Base-by-base conservation (phyloP, 2,113 vertebrate genomes). In the Cephalopholis sonnerati region DNA sequence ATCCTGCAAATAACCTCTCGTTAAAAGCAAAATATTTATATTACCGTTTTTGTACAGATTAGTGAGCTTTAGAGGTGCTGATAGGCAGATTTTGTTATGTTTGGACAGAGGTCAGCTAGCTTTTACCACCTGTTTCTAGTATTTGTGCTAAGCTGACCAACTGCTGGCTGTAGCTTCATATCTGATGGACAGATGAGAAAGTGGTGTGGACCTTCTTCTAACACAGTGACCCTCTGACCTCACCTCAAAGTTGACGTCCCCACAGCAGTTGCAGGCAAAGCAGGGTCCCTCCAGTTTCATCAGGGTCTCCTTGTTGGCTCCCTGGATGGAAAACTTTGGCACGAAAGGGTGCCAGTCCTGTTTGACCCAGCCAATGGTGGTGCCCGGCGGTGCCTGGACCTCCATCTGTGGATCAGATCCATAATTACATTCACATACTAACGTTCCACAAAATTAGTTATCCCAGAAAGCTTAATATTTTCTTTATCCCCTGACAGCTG, bases 191-290 rank as follows among this genome's bases (percentile, higher is more conserved):
- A 22, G 22, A 51, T 44, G 53, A 15, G 29, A 41, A 13, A 32
- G 27, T 55, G 0, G 0, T 5, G 17, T 25, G 4, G 4, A 75
- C 22, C 5, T 62, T 62, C 22, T 62, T 27, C 20, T 41, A 41
- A 57, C 50, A 50, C 44, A 17, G 22, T 16, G 3, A 22, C 1
- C 53, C 51, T 57, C 9, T 22, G 20, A 0, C 27, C 67, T 72
- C 32, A 98, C 97, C 96, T 98, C 96, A 81, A 98, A 98, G 91
- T 96, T 96, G 85, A 97, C 93, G 6, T 98, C 97, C 9, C 95
- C 95, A 17, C 97, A 97, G 86, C 97, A 98, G 91, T 96, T 96
- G 77, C 96, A 98, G 70, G 96, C 96, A 7, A 96, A 95, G 90
- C 96, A 98, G 51, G 97, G 97, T 5, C 97, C 97, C 57, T 96